phyloP scores from a whole-genome alignment of 1,140 invertebrate genomes.

The Drosophila mojavensis region DNA sequence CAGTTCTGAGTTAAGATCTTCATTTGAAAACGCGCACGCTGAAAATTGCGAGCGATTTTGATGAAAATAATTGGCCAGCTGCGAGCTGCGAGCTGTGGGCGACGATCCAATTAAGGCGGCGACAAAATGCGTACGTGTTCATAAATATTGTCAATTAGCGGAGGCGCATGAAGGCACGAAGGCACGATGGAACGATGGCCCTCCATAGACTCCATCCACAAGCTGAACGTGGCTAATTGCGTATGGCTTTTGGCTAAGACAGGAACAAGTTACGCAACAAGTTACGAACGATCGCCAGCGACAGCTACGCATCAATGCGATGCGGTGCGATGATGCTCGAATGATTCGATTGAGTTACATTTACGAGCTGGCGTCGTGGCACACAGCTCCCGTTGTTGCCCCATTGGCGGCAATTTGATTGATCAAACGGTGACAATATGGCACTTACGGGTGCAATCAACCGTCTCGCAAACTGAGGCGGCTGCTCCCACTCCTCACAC shows the following conservation, averaged over 20 bases:
- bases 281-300: constrained; percentile 1
- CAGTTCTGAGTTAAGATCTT: constrained; percentile 49
- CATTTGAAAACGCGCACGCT: constrained; percentile 59
- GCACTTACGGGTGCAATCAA: constrained; percentile 81
- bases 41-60: constrained; percentile 78
- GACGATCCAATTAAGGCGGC: constrained; percentile 74
- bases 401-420: constrained; percentile 68
- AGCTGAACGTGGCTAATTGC: constrained; percentile 56
- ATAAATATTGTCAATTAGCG: constrained; percentile 83
- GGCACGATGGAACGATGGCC: constrained; percentile 9
- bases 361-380: constrained; percentile 60
- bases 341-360: constrained; percentile 73
- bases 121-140: constrained; percentile 83
- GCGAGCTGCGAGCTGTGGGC: constrained; percentile 31
- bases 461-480: constrained; percentile 21
- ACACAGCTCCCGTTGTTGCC: constrained; percentile 26
- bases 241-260: constrained; percentile 23
- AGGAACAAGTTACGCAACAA: constrained; percentile 76
- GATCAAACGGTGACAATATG: constrained; percentile 82
- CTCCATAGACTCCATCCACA: no score
- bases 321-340: constrained; percentile 23
- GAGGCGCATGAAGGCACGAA: constrained; percentile 42
- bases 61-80: constrained; percentile 80
- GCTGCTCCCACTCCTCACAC: neutral
- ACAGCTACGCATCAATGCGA: constrained; percentile 57